These are phyloP conservation scores for Amyelois transitella DNA, from an alignment of 1,140 invertebrate genomes.

Conservation along the genomic window DNA sequence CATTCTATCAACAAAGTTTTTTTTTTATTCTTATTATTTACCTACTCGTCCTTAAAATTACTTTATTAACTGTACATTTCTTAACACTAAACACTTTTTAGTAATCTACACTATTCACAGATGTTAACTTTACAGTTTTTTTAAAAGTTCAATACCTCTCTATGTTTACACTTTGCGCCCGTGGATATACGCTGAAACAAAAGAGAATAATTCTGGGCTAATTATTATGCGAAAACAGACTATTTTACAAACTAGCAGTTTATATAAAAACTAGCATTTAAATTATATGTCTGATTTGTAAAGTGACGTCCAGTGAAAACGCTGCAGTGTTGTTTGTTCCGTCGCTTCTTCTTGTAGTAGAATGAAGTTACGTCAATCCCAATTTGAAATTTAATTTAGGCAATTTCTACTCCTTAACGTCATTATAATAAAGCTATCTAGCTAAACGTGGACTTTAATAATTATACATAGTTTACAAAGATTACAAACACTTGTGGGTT, in stretches of 20 bases:
- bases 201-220: too few relatives aligned
- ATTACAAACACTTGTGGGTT: too few relatives aligned
- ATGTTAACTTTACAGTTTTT: neutral
- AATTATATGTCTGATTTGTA: neutral
- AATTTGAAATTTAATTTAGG: neutral
- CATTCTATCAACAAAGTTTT: too few relatives aligned
- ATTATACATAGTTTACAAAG: neutral
- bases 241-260: neutral
- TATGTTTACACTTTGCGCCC: constrained; percentile 43
- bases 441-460: too few relatives aligned
- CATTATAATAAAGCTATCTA: too few relatives aligned
- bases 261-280: neutral
- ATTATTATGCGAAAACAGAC: too few relatives aligned
- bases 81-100: neutral
- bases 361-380: neutral
- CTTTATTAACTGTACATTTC: too few relatives aligned
- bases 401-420: neutral
- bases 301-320: too few relatives aligned
- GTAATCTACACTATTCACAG: constrained; percentile 8
- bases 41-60: too few relatives aligned
- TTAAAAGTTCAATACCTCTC: neutral
- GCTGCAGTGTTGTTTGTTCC: too few relatives aligned
- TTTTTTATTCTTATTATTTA: too few relatives aligned
- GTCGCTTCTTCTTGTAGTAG: too few relatives aligned
- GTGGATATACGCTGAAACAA: constrained; percentile 51